phyloP scores from a whole-genome alignment of 64 coral and sea anemone genomes.

The Stichodactyla mertensii region DNA sequence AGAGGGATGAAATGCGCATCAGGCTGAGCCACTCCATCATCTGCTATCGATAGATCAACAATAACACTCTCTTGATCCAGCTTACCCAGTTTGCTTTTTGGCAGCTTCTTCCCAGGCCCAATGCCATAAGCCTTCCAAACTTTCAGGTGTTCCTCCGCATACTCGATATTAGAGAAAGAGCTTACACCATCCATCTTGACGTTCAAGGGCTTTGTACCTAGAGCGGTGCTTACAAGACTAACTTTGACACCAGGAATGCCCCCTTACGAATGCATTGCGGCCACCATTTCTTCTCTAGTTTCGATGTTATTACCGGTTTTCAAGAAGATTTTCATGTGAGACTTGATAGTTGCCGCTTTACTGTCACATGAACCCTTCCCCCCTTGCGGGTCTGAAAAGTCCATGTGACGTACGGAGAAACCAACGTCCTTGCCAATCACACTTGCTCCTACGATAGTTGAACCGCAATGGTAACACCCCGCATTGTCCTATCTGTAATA shows the following conservation, averaged over 20 bases:
- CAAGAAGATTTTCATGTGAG: constrained; percentile 30
- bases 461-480: constrained; percentile 26
- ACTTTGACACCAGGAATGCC: constrained; percentile 47
- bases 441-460: constrained; percentile 36
- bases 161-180: not conserved
- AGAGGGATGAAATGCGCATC: not conserved
- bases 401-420: constrained; percentile 37
- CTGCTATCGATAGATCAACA: not conserved
- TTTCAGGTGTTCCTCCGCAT: not conserved
- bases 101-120: not conserved
- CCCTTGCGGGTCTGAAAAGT: constrained; percentile 56
- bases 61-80: not conserved
- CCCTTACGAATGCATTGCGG: not conserved
- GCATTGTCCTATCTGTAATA: no score
- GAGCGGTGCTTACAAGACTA: constrained; percentile 14
- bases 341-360: constrained; percentile 42
- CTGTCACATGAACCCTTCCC: constrained; percentile 38
- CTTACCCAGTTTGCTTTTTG: not conserved
- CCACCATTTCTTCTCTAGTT: constrained; percentile 24
- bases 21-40: not conserved
- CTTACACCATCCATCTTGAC: not conserved
- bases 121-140: not conserved
- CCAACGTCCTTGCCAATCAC: constrained; percentile 25
- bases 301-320: constrained; percentile 36
- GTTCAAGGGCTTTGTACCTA: constrained; percentile 25